phyloP scores from a whole-genome alignment of 2,888 invertebrate species.

The Lottia gigantea region DNA sequence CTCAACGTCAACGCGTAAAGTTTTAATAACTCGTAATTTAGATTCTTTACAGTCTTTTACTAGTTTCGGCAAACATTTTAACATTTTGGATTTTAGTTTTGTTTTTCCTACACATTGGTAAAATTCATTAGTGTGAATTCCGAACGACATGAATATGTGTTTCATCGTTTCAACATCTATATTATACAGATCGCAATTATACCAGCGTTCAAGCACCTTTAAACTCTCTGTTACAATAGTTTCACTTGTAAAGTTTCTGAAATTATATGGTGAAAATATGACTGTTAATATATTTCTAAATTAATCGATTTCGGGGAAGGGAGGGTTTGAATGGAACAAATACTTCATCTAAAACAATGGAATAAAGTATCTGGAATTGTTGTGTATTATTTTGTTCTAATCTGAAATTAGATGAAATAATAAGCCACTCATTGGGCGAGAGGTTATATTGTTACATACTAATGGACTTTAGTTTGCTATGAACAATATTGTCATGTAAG shows the following conservation, averaged over 20 bases:
- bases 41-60: slow-evolving; percentile 14
- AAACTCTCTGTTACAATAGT: neutral
- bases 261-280: neutral
- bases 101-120: neutral
- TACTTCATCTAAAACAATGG: no score
- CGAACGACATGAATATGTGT: neutral
- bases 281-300: no score
- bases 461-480: no score
- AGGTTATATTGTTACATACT: no score
- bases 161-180: neutral
- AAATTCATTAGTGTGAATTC: neutral
- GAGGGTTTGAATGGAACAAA: no score
- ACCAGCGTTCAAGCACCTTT: neutral
- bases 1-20: slow-evolving; percentile 15
- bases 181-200: neutral
- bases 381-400: no score
- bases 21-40: slow-evolving; percentile 17
- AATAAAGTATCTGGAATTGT: no score
- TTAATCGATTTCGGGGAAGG: no score
- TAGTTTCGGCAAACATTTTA: slow-evolving; percentile 9
- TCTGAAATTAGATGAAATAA: no score
- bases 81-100: neutral
- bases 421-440: no score
- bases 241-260: neutral
- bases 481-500: no score